These are phyloP conservation scores for Centrocercus urophasianus DNA, from an alignment of 2,113 vertebrate species.

Conservation along the genomic window DNA sequence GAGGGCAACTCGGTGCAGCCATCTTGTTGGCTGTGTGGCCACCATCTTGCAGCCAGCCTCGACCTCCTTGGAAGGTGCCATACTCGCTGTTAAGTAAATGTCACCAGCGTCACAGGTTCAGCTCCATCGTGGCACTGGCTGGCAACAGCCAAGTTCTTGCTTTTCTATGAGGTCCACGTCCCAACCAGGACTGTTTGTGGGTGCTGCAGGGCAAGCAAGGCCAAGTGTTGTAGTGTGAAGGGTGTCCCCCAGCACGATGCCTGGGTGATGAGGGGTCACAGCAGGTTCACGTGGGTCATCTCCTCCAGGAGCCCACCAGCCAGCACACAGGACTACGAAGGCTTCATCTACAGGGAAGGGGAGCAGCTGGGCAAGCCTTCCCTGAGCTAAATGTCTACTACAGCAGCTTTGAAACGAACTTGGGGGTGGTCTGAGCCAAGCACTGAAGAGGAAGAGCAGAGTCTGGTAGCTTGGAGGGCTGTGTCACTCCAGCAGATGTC, in stretches of 20 bases:
- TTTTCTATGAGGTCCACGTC: neutral
- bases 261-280: accelerated
- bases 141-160: accelerated
- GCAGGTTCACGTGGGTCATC: neutral
- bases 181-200: accelerated
- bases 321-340: accelerated
- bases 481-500: neutral
- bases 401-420: neutral
- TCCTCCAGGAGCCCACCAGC: neutral
- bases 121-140: neutral
- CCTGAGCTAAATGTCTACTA: neutral
- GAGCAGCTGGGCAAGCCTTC: neutral
- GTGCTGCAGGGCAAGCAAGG: neutral
- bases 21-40: neutral
- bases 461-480: neutral
- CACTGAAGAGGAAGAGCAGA: neutral
- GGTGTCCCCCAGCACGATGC: neutral
- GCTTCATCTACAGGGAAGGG: neutral
- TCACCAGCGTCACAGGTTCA: neutral
- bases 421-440: neutral
- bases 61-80: neutral
- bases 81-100: accelerated
- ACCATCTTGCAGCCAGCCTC: neutral
- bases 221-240: neutral
- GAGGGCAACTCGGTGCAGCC: neutral